Evolutionary conservation across 2,113 vertebrate genomes (phyloP), one percentile per base, ranked within the genome.

Genomic region (Tragelaphus imberbis): DNA sequence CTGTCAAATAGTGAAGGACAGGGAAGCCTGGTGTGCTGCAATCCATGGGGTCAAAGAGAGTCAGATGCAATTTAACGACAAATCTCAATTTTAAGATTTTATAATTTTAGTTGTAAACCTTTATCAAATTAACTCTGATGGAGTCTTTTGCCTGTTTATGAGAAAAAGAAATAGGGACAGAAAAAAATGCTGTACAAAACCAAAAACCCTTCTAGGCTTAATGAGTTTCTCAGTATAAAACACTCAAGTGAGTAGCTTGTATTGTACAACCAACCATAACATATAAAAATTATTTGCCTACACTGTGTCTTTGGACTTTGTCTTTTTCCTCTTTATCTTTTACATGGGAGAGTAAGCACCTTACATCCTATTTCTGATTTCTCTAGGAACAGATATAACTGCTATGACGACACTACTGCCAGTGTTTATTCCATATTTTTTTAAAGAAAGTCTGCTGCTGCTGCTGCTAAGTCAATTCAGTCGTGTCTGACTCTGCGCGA

Each of bases 41-140:
- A 15, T 77, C 71, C 40, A 44, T 27, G 71, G 71, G 23, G 23
- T 77, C 71, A 77, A 40, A 77, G 7, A 44, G 71, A 77, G 71
- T 44, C 2, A 0, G 40, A 44, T 44, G 40, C 0, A 0, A 44
- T 40, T 77, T 40, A 44, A 77, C 40, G 28, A 94, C 16, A 94
- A 95, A 86, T 92, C 55, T 65, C 65, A 90, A 77, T 55, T 95
- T 91, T 85, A 95, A 94, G 44, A 30, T 91, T 68, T 94, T 86
- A 82, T 30, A 75, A 40, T 90, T 94, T 71, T 91, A 95, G 53
- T 56, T 61, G 11, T 84, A 93, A 92, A 15, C 7, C 15, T 65
- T 84, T 28, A 86, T 81, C 53, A 88, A 97, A 91, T 84, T 47
- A 96, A 93, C n/a, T 88, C 13, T 88, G 44, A 84, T 87, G 23